These are phyloP conservation scores for Apocheima hispidaria DNA, from an alignment of 2,888 invertebrate genomes.

Conservation along the genomic window DNA sequence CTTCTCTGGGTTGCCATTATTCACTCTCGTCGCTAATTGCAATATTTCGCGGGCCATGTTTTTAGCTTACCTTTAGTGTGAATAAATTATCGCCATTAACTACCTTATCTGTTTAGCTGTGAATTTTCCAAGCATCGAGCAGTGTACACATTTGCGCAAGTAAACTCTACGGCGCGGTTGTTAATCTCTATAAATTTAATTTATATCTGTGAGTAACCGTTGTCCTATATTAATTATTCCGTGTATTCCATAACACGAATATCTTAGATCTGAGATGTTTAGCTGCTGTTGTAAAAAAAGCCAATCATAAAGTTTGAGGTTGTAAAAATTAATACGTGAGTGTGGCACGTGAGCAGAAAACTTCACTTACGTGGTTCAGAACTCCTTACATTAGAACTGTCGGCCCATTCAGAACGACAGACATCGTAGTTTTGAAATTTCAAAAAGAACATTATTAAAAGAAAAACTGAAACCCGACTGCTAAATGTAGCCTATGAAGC, in stretches of 20 bases:
- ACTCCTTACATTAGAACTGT: no score
- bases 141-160: conserved; percentile 24
- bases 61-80: conserved; percentile 30
- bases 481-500: no score
- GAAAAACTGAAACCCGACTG: no score
- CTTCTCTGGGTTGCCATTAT: conserved; percentile 26
- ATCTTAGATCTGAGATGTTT: neutral
- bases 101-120: conserved; percentile 43
- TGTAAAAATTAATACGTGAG: no score
- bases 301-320: no score
- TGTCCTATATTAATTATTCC: conserved; percentile 2
- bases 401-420: no score
- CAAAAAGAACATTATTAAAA: no score
- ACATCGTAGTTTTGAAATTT: no score
- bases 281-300: no score
- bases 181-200: conserved; percentile 30
- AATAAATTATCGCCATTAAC: conserved; percentile 43
- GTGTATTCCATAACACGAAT: no score
- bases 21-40: conserved; percentile 27
- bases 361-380: no score
- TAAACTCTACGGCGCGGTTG: conserved; percentile 14
- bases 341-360: no score
- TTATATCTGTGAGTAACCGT: conserved; percentile 11
- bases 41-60: conserved; percentile 27
- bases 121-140: conserved; percentile 34